Percentiles rank a stretch among this genome's conserved stretches.
These are phyloP conservation scores for Criorhina ranunculi DNA, from an alignment of 2,888 invertebrate genomes.

Conservation along the genomic window DNA sequence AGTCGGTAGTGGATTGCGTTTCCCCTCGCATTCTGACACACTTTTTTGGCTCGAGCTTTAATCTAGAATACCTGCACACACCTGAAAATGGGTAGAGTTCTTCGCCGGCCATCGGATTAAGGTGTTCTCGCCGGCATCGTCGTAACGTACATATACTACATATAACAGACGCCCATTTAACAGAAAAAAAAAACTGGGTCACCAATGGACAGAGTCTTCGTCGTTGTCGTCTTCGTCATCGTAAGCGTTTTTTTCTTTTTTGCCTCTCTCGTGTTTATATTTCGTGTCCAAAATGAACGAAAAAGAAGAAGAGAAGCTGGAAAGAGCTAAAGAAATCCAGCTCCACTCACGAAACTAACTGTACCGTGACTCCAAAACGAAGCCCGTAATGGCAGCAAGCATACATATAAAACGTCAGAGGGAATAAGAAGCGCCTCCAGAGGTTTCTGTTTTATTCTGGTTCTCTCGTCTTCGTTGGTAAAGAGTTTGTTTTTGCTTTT, in stretches of 20 bases:
- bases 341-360: slow-evolving; percentile 66
- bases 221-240: slow-evolving; percentile 8
- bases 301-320: slow-evolving; percentile 20
- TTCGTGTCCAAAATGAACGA: slow-evolving; percentile 39
- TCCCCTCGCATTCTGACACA: slow-evolving; percentile 48
- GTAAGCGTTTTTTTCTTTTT: slow-evolving; percentile 24
- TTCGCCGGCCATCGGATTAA: slow-evolving; percentile 36
- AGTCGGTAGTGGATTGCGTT: neutral
- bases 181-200: slow-evolving; percentile 37
- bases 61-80: slow-evolving; percentile 58
- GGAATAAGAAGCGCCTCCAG: slow-evolving; percentile 1
- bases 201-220: slow-evolving; percentile 36
- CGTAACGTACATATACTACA: slow-evolving; percentile 17
- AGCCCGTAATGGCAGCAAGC: slow-evolving; percentile 16
- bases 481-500: slow-evolving; percentile 51
- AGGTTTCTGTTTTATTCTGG: slow-evolving; percentile 21
- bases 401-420: neutral
- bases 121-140: slow-evolving; percentile 19
- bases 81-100: slow-evolving; percentile 42
- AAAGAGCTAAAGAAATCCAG: slow-evolving; percentile 60
- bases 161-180: slow-evolving; percentile 47
- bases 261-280: slow-evolving; percentile 12
- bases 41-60: slow-evolving; percentile 58
- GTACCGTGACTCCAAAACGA: slow-evolving; percentile 62
- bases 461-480: slow-evolving; percentile 28